phyloP scores from a whole-genome alignment of 1,140 invertebrate species.

The Drosophila quadrilineata region DNA sequence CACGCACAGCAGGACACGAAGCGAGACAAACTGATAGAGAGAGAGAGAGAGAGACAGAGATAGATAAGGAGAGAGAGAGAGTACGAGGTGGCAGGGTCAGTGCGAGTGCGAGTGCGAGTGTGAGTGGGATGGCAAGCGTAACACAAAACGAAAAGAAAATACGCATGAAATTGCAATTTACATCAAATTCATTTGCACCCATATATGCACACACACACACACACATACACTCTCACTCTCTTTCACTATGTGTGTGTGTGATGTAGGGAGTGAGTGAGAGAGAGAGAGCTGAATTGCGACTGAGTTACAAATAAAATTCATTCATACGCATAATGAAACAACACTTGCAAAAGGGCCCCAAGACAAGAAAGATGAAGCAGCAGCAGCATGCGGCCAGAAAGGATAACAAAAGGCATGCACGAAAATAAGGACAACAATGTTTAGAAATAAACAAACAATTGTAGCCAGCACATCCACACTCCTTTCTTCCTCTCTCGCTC shows the following conservation, averaged over 20 bases:
- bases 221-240: constrained; percentile 1
- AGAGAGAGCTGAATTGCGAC: no score
- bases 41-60: neutral
- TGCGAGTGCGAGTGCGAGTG: neutral
- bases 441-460: constrained; percentile 79
- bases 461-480: constrained; percentile 20
- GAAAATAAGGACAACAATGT: constrained; percentile 75
- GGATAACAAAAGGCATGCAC: constrained; percentile 62
- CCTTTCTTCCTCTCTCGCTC: neutral
- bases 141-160: constrained; percentile 65
- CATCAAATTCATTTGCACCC: constrained; percentile 77
- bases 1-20: constrained; percentile 70
- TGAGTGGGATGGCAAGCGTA: neutral
- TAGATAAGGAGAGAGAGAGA: neutral
- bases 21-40: constrained; percentile 25
- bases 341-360: no score
- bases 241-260: no score
- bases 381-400: constrained; percentile 41
- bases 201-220: constrained; percentile 48
- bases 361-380: no score
- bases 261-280: no score
- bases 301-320: constrained; percentile 74
- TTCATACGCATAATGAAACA: constrained; percentile 77
- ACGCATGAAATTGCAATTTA: constrained; percentile 79
- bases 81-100: neutral